A percentile compares a stretch with the other conserved stretches of the same genome.
These are phyloP conservation scores for Eilema sororculum DNA, from an alignment of 2,888 invertebrate species.

Conservation along the genomic window DNA sequence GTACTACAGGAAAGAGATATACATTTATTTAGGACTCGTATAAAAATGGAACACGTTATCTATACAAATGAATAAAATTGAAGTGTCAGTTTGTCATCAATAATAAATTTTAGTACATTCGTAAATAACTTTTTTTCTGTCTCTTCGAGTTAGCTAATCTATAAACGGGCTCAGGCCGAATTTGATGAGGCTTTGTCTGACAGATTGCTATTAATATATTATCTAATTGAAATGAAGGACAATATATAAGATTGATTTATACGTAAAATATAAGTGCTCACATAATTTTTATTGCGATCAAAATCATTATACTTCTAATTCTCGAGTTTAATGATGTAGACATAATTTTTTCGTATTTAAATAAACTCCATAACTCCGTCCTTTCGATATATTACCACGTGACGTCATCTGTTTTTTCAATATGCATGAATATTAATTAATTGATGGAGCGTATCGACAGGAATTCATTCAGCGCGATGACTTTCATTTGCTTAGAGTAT, in stretches of 20 bases:
- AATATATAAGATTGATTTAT: no score
- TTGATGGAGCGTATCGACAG: slow-evolving; percentile 38
- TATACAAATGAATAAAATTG: not conserved
- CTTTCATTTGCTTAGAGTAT: slow-evolving; percentile 41
- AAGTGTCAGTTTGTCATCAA: not conserved
- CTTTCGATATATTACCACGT: not conserved
- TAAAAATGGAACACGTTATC: not conserved
- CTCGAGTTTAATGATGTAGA: no score
- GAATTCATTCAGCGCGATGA: slow-evolving; percentile 38
- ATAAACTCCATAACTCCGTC: not conserved
- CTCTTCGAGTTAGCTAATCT: no score
- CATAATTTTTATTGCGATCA: no score
- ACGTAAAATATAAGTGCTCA: no score
- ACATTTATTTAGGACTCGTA: not conserved
- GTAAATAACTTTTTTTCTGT: no score
- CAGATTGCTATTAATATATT: no score
- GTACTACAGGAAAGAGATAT: not conserved
- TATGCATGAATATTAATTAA: slow-evolving; percentile 31
- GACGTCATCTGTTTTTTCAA: slow-evolving; percentile 34
- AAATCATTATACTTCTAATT: no score
- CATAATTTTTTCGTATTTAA: not conserved
- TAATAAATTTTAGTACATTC: no score
- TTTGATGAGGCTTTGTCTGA: no score
- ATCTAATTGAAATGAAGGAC: no score
- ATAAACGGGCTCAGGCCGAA: no score